A percentile compares a stretch with the other conserved stretches of the same genome.
These are phyloP conservation scores for Sinosuthora webbiana DNA, from an alignment of 2,113 vertebrate species.

Conservation along the genomic window DNA sequence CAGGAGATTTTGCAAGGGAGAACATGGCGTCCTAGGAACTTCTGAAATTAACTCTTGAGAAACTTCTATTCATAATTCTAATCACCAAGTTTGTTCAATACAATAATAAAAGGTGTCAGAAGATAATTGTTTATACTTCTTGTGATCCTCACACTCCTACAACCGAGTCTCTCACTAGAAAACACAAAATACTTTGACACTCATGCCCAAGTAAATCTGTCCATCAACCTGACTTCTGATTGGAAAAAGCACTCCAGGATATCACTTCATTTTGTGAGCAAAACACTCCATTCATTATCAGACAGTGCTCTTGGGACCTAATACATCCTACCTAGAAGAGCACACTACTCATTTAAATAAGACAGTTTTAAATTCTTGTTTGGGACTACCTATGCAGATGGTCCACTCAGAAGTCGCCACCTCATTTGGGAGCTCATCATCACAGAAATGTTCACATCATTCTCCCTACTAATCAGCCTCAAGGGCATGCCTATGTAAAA, in stretches of 20 bases:
- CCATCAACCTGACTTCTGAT: background rate
- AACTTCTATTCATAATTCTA: background rate
- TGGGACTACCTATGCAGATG: background rate
- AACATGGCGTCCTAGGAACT: background rate
- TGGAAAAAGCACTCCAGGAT: background rate
- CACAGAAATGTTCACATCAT: background rate
- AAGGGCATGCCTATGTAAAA: background rate
- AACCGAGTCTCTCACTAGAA: background rate
- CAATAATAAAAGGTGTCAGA: background rate
- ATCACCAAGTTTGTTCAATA: background rate
- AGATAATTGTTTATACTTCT: background rate
- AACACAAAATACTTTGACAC: background rate
- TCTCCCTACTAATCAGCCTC: background rate
- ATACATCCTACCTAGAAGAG: background rate
- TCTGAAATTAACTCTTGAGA: background rate
- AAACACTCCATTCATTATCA: background rate
- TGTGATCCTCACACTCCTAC: background rate
- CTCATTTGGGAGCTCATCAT: background rate
- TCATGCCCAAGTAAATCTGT: background rate
- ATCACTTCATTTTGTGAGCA: background rate
- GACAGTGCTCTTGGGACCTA: background rate
- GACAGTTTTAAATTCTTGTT: background rate
- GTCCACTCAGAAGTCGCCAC: background rate
- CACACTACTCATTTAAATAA: background rate
- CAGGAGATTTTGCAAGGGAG: background rate